Percentiles rank a stretch among this genome's conserved stretches.
Evolutionary conservation across 1,140 invertebrate genomes (phyloP).

Genomic region (Paracyclopina nana): DNA sequence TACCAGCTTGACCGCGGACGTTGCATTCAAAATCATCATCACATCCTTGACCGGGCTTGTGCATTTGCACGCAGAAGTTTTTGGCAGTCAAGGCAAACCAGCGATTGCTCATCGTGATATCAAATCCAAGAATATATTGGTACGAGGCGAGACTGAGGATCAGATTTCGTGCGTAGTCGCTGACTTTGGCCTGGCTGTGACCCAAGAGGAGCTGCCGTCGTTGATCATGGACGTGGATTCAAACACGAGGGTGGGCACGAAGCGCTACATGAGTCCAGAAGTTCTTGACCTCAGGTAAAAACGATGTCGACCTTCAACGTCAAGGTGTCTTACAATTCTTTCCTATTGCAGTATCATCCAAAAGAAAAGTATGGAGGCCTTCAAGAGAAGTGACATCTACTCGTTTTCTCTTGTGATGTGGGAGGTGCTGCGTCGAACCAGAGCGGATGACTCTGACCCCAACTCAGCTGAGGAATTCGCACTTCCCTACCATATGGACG

Average conservation of each 20-base stretch:
- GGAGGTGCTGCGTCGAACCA: slow-evolving; percentile 50
- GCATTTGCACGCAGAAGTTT: slow-evolving; percentile 77
- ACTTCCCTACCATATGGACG: slow-evolving; percentile 11
- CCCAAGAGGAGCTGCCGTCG: slow-evolving; percentile 31
- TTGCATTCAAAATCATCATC: slow-evolving; percentile 22
- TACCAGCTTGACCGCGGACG: slow-evolving; percentile 40
- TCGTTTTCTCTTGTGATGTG: slow-evolving; percentile 75
- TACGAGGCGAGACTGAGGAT: slow-evolving; percentile 70
- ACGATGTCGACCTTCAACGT: neutral
- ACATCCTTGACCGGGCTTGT: slow-evolving; percentile 52
- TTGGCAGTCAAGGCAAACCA: slow-evolving; percentile 46
- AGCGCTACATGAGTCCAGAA: slow-evolving; percentile 88
- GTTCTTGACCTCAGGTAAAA: slow-evolving; percentile 59
- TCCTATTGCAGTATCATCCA: neutral
- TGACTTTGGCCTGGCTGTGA: slow-evolving; percentile 82
- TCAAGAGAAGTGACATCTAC: slow-evolving; percentile 72
- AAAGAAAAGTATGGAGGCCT: slow-evolving; percentile 47
- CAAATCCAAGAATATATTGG: slow-evolving; percentile 85
- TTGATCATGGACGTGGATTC: slow-evolving; percentile 23
- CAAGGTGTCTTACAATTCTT: neutral
- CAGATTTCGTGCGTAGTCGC: slow-evolving; percentile 86
- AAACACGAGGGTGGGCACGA: slow-evolving; percentile 62
- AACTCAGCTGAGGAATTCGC: slow-evolving; percentile 5
- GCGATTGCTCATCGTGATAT: slow-evolving; percentile 85
- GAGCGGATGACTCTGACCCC: neutral